Evolutionary conservation across 2,797 vertebrate genomes (phyloP), one percentile per base, ranked within the genome.

Genomic region (Parotocinclus haroldoi): DNA sequence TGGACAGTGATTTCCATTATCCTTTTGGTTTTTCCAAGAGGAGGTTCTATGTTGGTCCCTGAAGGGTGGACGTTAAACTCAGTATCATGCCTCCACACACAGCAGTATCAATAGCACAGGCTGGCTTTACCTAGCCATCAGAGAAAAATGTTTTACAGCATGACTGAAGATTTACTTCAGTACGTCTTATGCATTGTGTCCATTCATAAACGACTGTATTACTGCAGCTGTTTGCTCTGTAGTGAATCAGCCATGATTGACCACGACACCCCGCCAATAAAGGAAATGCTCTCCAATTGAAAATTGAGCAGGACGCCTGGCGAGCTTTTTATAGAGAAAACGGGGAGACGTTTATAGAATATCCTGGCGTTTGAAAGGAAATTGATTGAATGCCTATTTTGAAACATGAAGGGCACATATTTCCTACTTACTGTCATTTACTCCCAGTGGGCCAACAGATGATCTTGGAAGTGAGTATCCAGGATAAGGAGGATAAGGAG

Each of bases 11-110:
- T 74, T 65, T 82, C 76, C 77, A 75, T 77, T 71, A 71, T 72
- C 66, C 76, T 86, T 84, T 76, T 72, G 68, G 73, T 76, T 83
- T 81, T 79, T 82, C 65, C 10, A 50, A 63, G 67, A 58, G 48
- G 39, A 51, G 51, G 27, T 65, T 51, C 57, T 51, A 58, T 40
- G 17, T 62, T 59, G 54, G 37, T 58, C 65, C 56, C 10, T 18
- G 10, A 72, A 59, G 58, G 49, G 60, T 27, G 27, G 50, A 66
- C 70, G 50, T 63, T 74, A 74, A 74, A 66, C 56, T 76, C 49
- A 68, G 50, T 68, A 61, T 73, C 69, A 63, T 64, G 37, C 58
- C 27, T 27, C 69, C 27, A n/a, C 27, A 36, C 59, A 52, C 39
- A 45, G 54, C 45, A 40, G 53, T 14, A 10, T 9, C 42, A 54